A percentile compares a stretch with the other conserved stretches of the same genome.
Evolutionary conservation across 2,888 invertebrate genomes (phyloP).

Genomic region (Lepidocyrtinus sp.): DNA sequence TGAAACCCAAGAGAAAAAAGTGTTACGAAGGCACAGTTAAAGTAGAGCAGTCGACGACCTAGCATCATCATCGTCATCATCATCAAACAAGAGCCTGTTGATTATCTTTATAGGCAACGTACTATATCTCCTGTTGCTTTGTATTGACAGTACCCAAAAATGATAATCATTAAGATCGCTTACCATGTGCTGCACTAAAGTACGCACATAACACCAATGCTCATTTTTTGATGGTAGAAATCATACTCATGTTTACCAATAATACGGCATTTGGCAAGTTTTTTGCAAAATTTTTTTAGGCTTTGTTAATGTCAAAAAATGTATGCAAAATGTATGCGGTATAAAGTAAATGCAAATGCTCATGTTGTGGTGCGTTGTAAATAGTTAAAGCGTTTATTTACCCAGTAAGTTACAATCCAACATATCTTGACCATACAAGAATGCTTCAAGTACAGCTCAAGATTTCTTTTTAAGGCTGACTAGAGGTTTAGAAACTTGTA

Average conservation of each 20-base stretch:
- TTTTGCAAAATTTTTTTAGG: neutral
- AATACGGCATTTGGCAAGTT: too few relatives aligned
- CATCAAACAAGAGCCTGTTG: neutral
- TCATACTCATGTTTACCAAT: too few relatives aligned
- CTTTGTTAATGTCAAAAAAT: neutral
- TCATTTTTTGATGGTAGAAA: too few relatives aligned
- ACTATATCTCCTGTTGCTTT: neutral
- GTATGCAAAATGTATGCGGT: neutral
- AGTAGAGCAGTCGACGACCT: slow-evolving; percentile 62
- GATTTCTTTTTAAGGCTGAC: too few relatives aligned
- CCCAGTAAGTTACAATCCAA: too few relatives aligned
- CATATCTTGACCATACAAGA: too few relatives aligned
- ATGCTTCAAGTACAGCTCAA: too few relatives aligned
- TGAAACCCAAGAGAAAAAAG: slow-evolving; percentile 26
- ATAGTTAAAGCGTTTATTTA: too few relatives aligned
- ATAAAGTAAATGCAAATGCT: too few relatives aligned
- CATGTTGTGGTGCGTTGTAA: too few relatives aligned
- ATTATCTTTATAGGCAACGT: neutral
- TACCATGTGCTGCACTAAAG: neutral
- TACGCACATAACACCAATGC: too few relatives aligned
- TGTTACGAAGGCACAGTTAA: slow-evolving; percentile 54
- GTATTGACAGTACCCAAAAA: neutral
- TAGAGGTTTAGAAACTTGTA: too few relatives aligned
- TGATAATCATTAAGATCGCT: neutral
- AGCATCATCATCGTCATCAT: slow-evolving; percentile 22